Evolutionary conservation across 2,113 vertebrate species (phyloP).

Genomic region (Ciconia boyciana): DNA sequence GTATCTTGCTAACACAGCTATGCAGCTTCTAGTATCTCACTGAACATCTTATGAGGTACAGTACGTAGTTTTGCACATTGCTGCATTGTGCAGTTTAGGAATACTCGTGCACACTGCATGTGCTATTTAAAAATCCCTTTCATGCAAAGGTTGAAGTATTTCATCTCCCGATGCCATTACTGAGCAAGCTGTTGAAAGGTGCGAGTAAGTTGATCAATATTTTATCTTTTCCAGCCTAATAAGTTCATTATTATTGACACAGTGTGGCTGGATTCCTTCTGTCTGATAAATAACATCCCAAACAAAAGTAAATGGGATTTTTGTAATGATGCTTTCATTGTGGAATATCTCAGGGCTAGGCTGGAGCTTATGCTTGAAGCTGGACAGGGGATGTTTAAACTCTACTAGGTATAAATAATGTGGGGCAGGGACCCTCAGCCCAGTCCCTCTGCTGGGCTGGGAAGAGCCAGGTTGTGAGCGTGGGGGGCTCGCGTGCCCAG

Average conservation of each 20-base stretch:
- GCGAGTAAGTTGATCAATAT: not conserved
- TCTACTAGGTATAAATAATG: not conserved
- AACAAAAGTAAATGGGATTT: not conserved
- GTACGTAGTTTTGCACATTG: accelerated
- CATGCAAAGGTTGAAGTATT: not conserved
- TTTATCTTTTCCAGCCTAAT: not conserved
- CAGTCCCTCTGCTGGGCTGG: not conserved
- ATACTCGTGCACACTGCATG: accelerated
- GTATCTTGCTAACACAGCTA: not conserved
- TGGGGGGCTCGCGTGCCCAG: accelerated
- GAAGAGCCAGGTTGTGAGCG: not conserved
- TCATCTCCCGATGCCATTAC: not conserved
- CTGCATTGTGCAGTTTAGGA: not conserved
- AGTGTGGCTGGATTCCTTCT: not conserved
- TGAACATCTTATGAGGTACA: not conserved
- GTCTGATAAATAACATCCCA: not conserved
- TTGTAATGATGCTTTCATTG: not conserved
- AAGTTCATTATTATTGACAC: not conserved
- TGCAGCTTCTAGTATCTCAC: accelerated
- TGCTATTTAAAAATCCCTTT: not conserved
- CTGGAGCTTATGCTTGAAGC: not conserved
- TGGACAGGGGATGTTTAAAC: not conserved
- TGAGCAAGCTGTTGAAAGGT: not conserved
- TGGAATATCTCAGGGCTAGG: not conserved
- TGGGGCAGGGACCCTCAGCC: not conserved